These are phyloP conservation scores for Xanthorhoe spadicearia DNA, from an alignment of 2,888 invertebrate genomes.

Conservation along the genomic window DNA sequence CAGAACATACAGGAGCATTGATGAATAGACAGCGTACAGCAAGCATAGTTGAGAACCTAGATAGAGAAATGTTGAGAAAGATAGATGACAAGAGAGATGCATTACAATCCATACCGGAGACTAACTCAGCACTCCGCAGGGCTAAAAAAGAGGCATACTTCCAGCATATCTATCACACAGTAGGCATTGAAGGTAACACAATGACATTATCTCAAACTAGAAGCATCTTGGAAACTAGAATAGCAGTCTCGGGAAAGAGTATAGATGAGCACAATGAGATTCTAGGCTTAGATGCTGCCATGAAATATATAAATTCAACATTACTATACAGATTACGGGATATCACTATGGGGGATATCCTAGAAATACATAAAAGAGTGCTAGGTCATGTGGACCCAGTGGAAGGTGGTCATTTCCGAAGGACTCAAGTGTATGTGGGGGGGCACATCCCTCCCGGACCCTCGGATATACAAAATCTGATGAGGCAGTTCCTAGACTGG, in stretches of 20 bases:
- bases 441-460: conserved; percentile 97
- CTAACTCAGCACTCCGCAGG: conserved; percentile 91
- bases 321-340: conserved; percentile 90
- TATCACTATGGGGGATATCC: conserved; percentile 93
- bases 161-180: conserved; percentile 98
- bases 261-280: conserved; percentile 99
- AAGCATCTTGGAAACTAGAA: conserved; percentile 93
- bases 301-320: conserved; percentile 95
- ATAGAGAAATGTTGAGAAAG: conserved; percentile 89
- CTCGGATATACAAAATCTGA: conserved; percentile 90
- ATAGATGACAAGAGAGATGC: conserved; percentile 94
- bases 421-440: conserved; percentile 97
- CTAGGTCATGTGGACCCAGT: conserved; percentile 97
- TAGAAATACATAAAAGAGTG: conserved; percentile 96
- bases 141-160: conserved; percentile 98
- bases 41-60: conserved; percentile 94
- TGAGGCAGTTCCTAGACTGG: conserved; percentile 97
- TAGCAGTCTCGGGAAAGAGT: conserved; percentile 93
- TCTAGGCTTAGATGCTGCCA: conserved; percentile 95
- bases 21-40: conserved; percentile 93
- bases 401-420: conserved; percentile 94
- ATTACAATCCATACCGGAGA: conserved; percentile 92
- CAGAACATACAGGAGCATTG: conserved; percentile 92
- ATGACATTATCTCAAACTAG: conserved; percentile 97
- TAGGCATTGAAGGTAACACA: conserved; percentile 98